Evolutionary conservation across 2,797 vertebrate genomes (phyloP).

Genomic region (Falco peregrinus): DNA sequence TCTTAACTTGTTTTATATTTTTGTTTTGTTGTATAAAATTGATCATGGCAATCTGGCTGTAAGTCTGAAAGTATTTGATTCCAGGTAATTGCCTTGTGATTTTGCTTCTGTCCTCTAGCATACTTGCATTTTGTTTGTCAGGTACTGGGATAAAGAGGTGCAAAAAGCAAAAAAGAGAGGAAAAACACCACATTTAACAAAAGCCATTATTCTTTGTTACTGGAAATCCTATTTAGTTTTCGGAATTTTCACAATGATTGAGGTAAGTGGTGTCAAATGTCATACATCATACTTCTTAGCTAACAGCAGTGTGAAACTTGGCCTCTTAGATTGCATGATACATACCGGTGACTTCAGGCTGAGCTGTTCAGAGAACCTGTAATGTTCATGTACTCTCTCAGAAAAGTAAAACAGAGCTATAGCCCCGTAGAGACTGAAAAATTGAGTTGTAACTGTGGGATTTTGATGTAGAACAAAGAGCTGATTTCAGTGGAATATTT

Average conservation of each 20-base stretch:
- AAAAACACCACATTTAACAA: slow-evolving; percentile 81
- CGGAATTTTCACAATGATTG: slow-evolving; percentile 88
- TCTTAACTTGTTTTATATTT: not conserved
- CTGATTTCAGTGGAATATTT: not conserved
- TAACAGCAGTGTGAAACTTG: not conserved
- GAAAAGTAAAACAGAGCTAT: not conserved
- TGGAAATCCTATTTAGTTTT: slow-evolving; percentile 89
- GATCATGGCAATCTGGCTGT: not conserved
- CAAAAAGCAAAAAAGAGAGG: slow-evolving; percentile 82
- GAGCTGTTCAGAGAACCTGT: not conserved
- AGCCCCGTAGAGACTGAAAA: not conserved
- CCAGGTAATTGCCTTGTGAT: not conserved
- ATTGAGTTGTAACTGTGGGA: not conserved
- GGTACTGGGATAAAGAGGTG: slow-evolving; percentile 89
- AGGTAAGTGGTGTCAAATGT: slow-evolving; percentile 78
- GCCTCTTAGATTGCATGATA: not conserved
- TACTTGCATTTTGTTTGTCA: slow-evolving; percentile 57
- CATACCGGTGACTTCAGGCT: not conserved
- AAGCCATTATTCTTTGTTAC: slow-evolving; percentile 88
- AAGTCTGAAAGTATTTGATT: not conserved
- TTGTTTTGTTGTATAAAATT: not conserved
- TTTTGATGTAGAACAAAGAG: not conserved
- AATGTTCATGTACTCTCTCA: not conserved
- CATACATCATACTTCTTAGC: not conserved
- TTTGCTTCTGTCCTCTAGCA: not conserved